Percentiles rank a stretch among this genome's conserved stretches.
phyloP scores from a whole-genome alignment of 2,797 vertebrate genomes.

The Brachymystax lenok region DNA sequence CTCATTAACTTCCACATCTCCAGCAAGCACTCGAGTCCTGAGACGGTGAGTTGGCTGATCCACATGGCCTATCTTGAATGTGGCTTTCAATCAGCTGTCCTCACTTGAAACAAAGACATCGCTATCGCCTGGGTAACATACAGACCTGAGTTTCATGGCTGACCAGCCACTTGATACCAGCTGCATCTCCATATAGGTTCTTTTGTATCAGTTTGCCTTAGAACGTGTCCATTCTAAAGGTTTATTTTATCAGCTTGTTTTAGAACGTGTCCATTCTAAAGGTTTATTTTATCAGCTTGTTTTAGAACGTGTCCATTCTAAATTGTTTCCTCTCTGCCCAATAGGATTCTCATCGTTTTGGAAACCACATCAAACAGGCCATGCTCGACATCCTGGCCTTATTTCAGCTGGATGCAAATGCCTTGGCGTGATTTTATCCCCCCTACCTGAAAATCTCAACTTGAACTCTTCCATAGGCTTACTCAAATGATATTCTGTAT shows the following conservation, averaged over 20 bases:
- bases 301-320: not conserved
- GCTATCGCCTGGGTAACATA: not conserved
- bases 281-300: not conserved
- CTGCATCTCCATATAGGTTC: no score
- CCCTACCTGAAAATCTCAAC: not conserved
- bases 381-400: constrained; percentile 86
- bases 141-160: not conserved
- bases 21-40: constrained; percentile 90
- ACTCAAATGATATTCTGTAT: constrained; percentile 52
- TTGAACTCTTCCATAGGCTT: constrained; percentile 52
- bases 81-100: not conserved
- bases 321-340: not conserved
- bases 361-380: constrained; percentile 81
- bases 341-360: constrained; percentile 96
- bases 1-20: constrained; percentile 94
- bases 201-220: not conserved
- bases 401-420: constrained; percentile 77
- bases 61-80: fast-evolving
- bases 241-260: no score
- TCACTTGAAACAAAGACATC: not conserved
- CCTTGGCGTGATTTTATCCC: constrained; percentile 56
- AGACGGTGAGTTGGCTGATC: constrained; percentile 81
- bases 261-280: not conserved
- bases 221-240: not conserved
- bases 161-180: not conserved